These are phyloP conservation scores for Hypena proboscidalis DNA, from an alignment of 2,888 invertebrate genomes.

Conservation along the genomic window DNA sequence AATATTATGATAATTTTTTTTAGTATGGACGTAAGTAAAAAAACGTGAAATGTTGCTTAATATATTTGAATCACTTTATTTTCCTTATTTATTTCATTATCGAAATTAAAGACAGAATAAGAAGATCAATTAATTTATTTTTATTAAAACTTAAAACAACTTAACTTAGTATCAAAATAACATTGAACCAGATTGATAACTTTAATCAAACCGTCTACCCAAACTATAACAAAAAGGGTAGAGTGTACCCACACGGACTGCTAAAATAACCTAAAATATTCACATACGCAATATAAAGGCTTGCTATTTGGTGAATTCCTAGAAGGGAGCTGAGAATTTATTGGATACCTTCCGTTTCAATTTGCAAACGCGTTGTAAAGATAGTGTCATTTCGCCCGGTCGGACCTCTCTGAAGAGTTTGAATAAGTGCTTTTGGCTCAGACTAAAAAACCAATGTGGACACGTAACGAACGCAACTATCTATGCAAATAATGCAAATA, in stretches of 20 bases:
- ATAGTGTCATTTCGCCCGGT: conserved; percentile 54
- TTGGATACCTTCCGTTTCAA: conserved; percentile 80
- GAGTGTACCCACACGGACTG: conserved; percentile 39
- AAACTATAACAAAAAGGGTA: conserved; percentile 34
- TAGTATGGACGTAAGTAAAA: too few species aligned
- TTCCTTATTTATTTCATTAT: too few species aligned
- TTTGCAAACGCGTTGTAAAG: conserved; percentile 64
- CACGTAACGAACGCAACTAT: too few species aligned
- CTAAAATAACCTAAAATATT: conserved; percentile 63
- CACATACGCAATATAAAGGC: conserved; percentile 60
- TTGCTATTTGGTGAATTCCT: conserved; percentile 63
- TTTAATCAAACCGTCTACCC: conserved; percentile 34
- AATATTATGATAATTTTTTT: too few species aligned
- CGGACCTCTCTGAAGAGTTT: conserved; percentile 34
- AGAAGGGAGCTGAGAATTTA: conserved; percentile 67
- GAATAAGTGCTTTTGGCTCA: conserved; percentile 20
- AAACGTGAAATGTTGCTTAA: too few species aligned
- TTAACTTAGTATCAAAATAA: too few species aligned
- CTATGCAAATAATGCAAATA: too few species aligned
- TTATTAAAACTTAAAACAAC: too few species aligned
- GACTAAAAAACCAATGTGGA: too few species aligned
- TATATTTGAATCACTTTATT: too few species aligned
- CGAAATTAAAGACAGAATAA: too few species aligned
- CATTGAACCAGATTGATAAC: conserved; percentile 20
- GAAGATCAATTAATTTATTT: too few species aligned